These are phyloP conservation scores for Acronicta alni DNA, from an alignment of 2,888 invertebrate species.

Conservation along the genomic window DNA sequence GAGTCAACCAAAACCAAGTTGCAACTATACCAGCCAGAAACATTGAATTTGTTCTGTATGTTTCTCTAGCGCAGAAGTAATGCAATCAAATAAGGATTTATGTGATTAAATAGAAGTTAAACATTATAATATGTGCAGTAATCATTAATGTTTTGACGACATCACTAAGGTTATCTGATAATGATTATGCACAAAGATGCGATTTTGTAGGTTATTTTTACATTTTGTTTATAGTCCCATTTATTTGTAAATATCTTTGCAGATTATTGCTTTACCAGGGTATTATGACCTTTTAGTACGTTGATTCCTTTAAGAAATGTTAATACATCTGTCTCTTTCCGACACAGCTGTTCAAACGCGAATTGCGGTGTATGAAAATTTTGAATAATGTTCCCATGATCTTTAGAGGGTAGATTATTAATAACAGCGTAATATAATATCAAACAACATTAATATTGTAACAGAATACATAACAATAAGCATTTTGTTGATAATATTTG, in stretches of 20 bases:
- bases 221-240: constrained; percentile 6
- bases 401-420: constrained; percentile 18
- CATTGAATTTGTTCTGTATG: no score
- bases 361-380: constrained; percentile 10
- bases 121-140: neutral
- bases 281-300: constrained; percentile 27
- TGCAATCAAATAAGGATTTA: no score
- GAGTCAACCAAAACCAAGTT: no score
- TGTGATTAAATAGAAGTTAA: neutral
- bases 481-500: constrained; percentile 18
- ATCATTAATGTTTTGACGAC: constrained; percentile 4
- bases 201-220: constrained; percentile 36
- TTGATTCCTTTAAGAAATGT: constrained; percentile 27
- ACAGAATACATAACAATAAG: constrained; percentile 18
- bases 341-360: constrained; percentile 29
- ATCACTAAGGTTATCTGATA: constrained; percentile 16
- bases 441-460: neutral
- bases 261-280: constrained; percentile 5
- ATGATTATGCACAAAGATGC: constrained; percentile 8
- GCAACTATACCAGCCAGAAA: no score
- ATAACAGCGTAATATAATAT: constrained; percentile 2
- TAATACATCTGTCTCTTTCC: constrained; percentile 29
- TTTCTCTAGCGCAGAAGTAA: no score
- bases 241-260: neutral
- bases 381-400: constrained; percentile 16